Evolutionary conservation across 2,113 vertebrate species (phyloP).

Genomic region (Aptenodytes patagonicus): DNA sequence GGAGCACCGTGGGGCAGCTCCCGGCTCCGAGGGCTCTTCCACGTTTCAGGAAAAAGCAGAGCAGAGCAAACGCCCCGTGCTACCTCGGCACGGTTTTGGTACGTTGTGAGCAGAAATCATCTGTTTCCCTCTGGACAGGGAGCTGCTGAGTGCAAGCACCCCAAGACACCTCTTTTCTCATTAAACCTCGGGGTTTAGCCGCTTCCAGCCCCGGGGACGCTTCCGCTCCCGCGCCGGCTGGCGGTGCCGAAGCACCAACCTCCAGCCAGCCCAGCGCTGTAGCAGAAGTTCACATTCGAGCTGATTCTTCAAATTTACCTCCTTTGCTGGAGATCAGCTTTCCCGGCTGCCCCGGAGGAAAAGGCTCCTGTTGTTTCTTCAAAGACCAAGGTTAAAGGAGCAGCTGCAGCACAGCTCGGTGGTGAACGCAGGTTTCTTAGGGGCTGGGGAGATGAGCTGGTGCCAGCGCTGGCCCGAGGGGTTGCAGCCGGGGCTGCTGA

Average conservation of each 20-base stretch:
- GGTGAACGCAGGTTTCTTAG: not conserved
- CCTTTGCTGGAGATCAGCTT: constrained; percentile 5
- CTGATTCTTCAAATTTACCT: constrained; percentile 7
- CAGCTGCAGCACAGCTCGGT: not conserved
- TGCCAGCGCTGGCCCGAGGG: not conserved
- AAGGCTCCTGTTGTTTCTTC: not conserved
- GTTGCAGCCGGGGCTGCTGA: not conserved
- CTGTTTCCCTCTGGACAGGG: not conserved
- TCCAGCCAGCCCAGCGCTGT: fast-evolving
- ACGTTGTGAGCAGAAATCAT: not conserved
- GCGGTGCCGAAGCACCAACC: not conserved
- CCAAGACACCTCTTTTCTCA: not conserved
- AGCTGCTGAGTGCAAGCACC: not conserved
- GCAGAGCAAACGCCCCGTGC: not conserved
- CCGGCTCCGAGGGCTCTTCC: fast-evolving
- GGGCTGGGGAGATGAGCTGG: not conserved
- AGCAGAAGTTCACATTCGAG: not conserved
- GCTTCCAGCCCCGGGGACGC: not conserved
- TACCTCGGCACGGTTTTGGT: not conserved
- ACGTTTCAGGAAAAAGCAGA: not conserved
- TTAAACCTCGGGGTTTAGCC: not conserved
- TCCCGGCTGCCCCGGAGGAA: not conserved
- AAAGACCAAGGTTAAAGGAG: not conserved
- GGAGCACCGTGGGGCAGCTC: not conserved
- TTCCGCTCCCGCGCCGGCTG: not conserved